Percentiles rank a stretch among this genome's conserved stretches.
Conservation (phyloP, 2,797 vertebrate genomes). For the Onychomys leucogaster region DNA sequence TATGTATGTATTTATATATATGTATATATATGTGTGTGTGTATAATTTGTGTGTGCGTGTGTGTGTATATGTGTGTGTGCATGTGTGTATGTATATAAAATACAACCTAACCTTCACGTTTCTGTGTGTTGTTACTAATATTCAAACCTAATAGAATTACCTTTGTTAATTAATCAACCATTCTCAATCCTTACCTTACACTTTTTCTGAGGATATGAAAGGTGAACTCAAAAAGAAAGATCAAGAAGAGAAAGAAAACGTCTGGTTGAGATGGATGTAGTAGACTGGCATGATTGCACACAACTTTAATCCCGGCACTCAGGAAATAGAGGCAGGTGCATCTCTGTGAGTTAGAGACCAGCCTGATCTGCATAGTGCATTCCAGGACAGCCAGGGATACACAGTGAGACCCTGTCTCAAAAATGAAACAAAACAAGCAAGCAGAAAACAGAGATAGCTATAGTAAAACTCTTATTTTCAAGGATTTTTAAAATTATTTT, state of each 20-base stretch:
- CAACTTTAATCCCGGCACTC: neutral
- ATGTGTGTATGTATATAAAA: neutral
- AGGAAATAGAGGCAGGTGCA: neutral
- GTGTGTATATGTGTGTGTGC: neutral
- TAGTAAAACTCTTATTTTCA: neutral
- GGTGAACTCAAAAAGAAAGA: slow-evolving; percentile 15
- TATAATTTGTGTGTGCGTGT: neutral
- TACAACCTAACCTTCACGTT: neutral
- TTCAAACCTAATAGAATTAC: slow-evolving; percentile 8
- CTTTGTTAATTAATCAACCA: neutral
- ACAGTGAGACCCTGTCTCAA: neutral
- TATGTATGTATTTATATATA: too few species aligned
- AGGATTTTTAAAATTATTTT: neutral
- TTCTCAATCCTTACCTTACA: slow-evolving; percentile 4
- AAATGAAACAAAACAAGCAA: neutral
- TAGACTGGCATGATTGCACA: neutral
- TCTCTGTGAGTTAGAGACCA: neutral
- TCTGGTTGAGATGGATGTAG: neutral
- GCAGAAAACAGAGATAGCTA: neutral
- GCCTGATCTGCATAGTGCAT: neutral
- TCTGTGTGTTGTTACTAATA: neutral
- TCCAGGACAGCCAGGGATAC: neutral
- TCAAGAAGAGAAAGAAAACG: neutral
- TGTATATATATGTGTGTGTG: too few species aligned
- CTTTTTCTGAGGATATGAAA: neutral